Percentiles rank a stretch among this genome's conserved stretches.
phyloP scores from a whole-genome alignment of 2,888 invertebrate species.

The Sipha maydis region DNA sequence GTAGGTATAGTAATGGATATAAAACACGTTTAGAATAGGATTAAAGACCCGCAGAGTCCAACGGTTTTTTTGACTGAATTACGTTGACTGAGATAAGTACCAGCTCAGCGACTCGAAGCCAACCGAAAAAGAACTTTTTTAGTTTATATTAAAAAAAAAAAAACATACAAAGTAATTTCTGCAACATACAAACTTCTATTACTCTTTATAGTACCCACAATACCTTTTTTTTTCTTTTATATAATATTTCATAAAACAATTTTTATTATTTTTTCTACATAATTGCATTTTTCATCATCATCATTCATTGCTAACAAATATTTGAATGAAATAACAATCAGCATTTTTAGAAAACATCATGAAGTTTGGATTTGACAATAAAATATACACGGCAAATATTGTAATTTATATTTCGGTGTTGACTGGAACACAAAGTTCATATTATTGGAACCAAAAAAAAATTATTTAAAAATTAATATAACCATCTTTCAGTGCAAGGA shows the following conservation, averaged over 20 bases:
- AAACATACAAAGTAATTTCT: conserved; percentile 20
- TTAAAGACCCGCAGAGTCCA: conserved; percentile 32
- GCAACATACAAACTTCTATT: conserved; percentile 1
- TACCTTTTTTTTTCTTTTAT: conserved; percentile 17
- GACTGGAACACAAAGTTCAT: not conserved
- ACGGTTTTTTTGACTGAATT: conserved; percentile 34
- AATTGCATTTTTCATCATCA: not conserved
- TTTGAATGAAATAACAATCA: not conserved
- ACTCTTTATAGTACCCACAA: conserved; percentile 7
- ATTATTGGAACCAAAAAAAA: not conserved
- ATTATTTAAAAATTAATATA: not conserved
- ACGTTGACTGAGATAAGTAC: conserved; percentile 38
- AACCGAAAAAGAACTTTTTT: not conserved
- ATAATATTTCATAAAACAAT: not conserved
- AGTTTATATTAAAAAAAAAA: conserved; percentile 18
- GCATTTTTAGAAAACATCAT: not conserved
- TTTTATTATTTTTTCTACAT: not conserved
- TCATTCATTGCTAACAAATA: not conserved
- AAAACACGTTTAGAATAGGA: conserved; percentile 53
- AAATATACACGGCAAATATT: not conserved
- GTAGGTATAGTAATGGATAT: conserved; percentile 46
- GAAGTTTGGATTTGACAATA: not conserved
- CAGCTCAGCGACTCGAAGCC: conserved; percentile 9
- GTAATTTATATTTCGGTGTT: not conserved
- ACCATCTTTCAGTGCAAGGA: not conserved